Percentiles rank a stretch among this genome's conserved stretches.
phyloP scores from a whole-genome alignment of 2,888 invertebrate genomes.

The Julus scanicus region DNA sequence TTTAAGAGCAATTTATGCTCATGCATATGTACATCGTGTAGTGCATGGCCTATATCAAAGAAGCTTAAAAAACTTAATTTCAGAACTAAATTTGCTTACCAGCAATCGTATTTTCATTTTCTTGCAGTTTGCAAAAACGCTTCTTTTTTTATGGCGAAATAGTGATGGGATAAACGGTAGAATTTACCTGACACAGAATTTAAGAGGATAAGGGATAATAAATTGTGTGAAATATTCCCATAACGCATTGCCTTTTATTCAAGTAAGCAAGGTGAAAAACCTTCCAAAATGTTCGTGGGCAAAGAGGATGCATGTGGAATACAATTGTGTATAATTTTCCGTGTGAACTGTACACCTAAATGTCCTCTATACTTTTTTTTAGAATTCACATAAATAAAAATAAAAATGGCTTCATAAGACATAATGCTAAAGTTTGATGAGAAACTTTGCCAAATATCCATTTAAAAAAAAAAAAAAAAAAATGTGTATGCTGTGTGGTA shows the following conservation, averaged over 20 bases:
- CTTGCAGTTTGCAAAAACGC: neutral
- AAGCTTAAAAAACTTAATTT: too few species aligned
- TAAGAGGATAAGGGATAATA: neutral
- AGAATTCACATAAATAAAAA: neutral
- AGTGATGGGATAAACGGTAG: neutral
- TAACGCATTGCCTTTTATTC: neutral
- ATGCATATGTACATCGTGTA: neutral
- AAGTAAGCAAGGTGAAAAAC: slow-evolving; percentile 1
- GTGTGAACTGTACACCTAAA: neutral
- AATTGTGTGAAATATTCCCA: slow-evolving; percentile 4
- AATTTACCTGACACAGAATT: slow-evolving; percentile 15
- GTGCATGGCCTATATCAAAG: neutral
- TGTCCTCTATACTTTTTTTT: neutral
- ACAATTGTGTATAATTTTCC: slow-evolving; percentile 19
- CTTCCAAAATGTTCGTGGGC: neutral
- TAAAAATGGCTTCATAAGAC: neutral
- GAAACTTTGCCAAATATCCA: neutral
- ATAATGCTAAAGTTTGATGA: neutral
- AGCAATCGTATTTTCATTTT: too few species aligned
- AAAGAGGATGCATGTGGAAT: slow-evolving; percentile 5
- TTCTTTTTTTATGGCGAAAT: too few species aligned
- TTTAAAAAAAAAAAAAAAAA: too few species aligned
- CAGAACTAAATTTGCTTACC: too few species aligned
- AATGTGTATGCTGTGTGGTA: too few species aligned
- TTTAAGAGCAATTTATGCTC: neutral